Evolutionary conservation across 2,113 vertebrate species (phyloP), one percentile per base, ranked within the genome.

Genomic region (Trichechus manatus): DNA sequence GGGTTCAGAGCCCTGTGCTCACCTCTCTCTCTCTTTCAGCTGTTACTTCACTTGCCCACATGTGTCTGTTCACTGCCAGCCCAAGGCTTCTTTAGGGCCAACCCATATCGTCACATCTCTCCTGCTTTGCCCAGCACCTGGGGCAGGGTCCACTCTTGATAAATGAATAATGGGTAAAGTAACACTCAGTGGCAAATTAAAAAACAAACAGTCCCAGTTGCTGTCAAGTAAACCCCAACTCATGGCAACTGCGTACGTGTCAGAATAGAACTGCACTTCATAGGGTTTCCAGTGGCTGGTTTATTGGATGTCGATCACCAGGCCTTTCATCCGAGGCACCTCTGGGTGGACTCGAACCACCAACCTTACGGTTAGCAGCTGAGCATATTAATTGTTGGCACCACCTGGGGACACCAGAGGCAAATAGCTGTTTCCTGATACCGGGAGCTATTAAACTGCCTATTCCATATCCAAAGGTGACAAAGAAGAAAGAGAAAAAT

Each of bases 401-500:
- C 64, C 29, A 31, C 64, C 13, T 31, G 17, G 19, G 72, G 20
- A 8, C 20, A 9, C n/a, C 72, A 1, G 6, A 70, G 66, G 8
- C 25, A 2, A 9, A 9, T 13, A 0, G 1, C 88, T 27, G 36
- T 25, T 13, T 25, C 9, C 74, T 20, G 5, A 22, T 17, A 0
- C 31, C 4, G 0, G 36, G 63, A 66, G 59, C 64, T 6, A 6
- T 29, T 2, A 1, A 11, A 2, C 1, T 27, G 20, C 68, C 63
- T 2, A 0, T 14, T 5, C 47, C 3, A 0, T 0, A 0, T 53
- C 39, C 27, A 83, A 39, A 23, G 1, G 3, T 3, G 39, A 14
- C 4, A 6, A 17, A 59, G 77, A 27, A 63, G 13, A 23, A 39
- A n/a, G 22, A 42, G 5, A 19, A 5, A 59, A 29, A 15, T 14